These are phyloP conservation scores for Progne subis DNA, from an alignment of 2,113 vertebrate species.

Conservation along the genomic window DNA sequence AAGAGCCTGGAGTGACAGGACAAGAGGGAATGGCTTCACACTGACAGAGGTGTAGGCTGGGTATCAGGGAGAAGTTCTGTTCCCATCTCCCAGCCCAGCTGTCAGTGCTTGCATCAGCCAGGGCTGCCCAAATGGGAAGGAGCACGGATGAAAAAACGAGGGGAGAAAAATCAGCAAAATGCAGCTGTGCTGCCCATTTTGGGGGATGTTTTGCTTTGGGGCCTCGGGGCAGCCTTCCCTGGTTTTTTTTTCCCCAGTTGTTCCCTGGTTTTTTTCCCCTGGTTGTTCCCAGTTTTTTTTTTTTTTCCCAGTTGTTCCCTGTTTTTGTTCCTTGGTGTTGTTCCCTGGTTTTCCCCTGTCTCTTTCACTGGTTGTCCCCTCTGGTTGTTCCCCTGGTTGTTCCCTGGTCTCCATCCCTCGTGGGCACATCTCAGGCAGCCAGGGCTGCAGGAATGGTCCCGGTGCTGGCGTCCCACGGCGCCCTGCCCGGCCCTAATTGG, in stretches of 20 bases:
- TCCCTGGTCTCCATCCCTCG: not conserved
- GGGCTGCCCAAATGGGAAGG: accelerated
- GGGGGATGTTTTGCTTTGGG: not conserved
- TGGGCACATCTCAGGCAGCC: accelerated
- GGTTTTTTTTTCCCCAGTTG: too few species aligned
- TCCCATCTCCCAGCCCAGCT: not conserved
- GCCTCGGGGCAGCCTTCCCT: accelerated
- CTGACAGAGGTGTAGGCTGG: accelerated
- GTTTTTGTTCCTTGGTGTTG: too few species aligned
- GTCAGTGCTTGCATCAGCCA: not conserved
- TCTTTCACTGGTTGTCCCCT: too few species aligned
- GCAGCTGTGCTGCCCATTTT: accelerated
- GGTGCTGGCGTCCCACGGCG: accelerated
- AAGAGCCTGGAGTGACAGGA: not conserved
- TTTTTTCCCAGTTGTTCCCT: too few species aligned
- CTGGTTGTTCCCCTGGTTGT: not conserved
- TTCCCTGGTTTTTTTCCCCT: too few species aligned
- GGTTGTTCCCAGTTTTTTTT: too few species aligned
- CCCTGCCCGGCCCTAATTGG: constrained; percentile 46
- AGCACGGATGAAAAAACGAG: accelerated
- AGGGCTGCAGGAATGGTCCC: not conserved
- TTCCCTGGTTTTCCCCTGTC: too few species aligned
- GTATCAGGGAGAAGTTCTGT: accelerated
- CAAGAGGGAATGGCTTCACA: not conserved
- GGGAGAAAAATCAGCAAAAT: not conserved